phyloP scores from a whole-genome alignment of 2,113 vertebrate species.

The Lathamus discolor region DNA sequence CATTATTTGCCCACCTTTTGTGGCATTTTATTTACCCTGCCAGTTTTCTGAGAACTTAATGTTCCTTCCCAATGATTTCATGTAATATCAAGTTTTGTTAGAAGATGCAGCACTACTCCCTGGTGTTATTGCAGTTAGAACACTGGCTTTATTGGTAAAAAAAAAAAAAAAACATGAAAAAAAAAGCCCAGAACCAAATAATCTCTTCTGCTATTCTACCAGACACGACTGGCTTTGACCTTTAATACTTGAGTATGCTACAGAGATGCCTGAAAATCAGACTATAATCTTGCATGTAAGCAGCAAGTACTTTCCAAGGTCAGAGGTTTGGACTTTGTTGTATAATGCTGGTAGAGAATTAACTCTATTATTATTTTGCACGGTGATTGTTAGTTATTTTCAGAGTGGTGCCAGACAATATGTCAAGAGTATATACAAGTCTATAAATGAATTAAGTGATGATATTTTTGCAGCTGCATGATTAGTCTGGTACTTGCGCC shows the following conservation, averaged over 20 bases:
- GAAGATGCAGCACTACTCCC: neutral
- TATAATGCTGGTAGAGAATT: neutral
- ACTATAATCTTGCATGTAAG: accelerated
- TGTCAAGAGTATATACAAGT: neutral
- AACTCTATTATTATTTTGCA: neutral
- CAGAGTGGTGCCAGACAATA: neutral
- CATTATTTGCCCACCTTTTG: neutral
- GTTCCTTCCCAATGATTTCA: neutral
- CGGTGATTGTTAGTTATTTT: neutral
- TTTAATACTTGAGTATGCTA: neutral
- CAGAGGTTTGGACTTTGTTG: neutral
- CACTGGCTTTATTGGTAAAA: neutral
- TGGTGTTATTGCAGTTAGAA: neutral
- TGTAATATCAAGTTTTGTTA: neutral
- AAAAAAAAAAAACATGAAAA: neutral
- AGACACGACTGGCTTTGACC: neutral
- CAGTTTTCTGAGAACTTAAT: neutral
- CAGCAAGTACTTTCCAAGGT: neutral
- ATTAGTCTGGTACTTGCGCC: neutral
- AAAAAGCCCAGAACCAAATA: neutral
- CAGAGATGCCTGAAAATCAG: neutral
- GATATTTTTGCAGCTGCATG: neutral
- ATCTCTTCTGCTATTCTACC: neutral
- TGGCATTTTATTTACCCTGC: neutral
- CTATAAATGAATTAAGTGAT: neutral